Evolutionary conservation across 2,888 invertebrate species (phyloP), one percentile per base, ranked within the genome.

Genomic region (Agrotis segetum): DNA sequence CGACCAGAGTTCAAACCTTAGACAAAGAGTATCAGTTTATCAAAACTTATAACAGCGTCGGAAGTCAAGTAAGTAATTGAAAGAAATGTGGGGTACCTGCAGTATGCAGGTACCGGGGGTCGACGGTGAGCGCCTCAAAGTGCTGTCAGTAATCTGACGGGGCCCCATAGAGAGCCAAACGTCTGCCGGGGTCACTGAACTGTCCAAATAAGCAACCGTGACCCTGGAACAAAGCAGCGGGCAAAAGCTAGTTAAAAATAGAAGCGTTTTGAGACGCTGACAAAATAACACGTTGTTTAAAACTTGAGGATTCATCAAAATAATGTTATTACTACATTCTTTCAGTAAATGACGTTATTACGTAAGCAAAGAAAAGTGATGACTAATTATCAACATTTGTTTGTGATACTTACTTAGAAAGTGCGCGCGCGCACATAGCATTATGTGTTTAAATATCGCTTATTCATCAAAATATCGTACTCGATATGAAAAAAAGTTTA

Each of bases 11-110:
- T 29, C 29, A 29, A 29, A 4, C 5, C 29, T 29, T 29, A 29
- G 34, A 79, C 67, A 79, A 79, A 63, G 29, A 59, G 19, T 68
- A 44, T 40, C 46, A 69, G 70, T 74, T 69, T 67, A 64, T 74
- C 69, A 69, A 71, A 17, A 47, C 3, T 19, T 50, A 61, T 24
- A 50, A 67, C 71, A 58, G 49, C 68, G 66, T 56, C 17, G 29
- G 55, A 13, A 56, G 61, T 67, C 19, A 76, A 17, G 17, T 16
- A 76, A 17, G 17, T 16, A 17, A 21, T 61, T 47, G 13, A 47
- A 19, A 24, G 49, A 19, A 0, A 3, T 14, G 13, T 19, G 58
- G 65, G 29, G 29, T 29, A 29, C 24, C 24, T 24, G 24, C n/a
- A n/a, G n/a, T n/a, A n/a, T n/a, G n/a, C 34, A 34, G 34, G 34